phyloP scores from a whole-genome alignment of 2,888 invertebrate species.

The Schrankia costaestrigalis region DNA sequence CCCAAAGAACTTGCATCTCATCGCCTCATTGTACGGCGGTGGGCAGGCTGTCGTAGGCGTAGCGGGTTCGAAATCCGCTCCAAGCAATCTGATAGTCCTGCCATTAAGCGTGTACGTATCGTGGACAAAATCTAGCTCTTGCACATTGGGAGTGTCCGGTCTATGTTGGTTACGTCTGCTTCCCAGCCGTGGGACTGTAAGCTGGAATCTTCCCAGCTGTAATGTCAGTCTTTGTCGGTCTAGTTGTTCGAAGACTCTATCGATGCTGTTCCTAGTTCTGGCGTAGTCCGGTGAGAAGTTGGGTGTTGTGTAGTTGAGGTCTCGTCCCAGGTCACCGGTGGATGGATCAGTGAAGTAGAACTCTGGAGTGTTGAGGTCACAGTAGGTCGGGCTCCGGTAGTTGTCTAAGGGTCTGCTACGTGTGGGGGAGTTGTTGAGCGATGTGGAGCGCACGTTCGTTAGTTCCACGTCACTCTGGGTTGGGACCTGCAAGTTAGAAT shows the following conservation, averaged over 20 bases:
- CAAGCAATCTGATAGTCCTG: constrained; percentile 63
- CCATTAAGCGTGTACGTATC: constrained; percentile 74
- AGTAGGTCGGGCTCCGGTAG: constrained; percentile 57
- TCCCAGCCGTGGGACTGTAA: constrained; percentile 56
- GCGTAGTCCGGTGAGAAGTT: constrained; percentile 52
- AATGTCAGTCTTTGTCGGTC: constrained; percentile 52
- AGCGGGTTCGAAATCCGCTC: constrained; percentile 61
- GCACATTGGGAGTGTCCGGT: constrained; percentile 67
- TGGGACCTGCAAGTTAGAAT: constrained; percentile 49
- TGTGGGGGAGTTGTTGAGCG: constrained; percentile 43
- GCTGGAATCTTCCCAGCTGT: constrained; percentile 64
- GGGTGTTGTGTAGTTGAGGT: constrained; percentile 54
- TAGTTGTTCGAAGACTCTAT: constrained; percentile 49
- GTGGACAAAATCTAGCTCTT: constrained; percentile 58
- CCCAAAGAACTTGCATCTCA: constrained; percentile 63
- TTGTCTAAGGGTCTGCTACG: constrained; percentile 29
- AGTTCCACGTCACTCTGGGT: constrained; percentile 64
- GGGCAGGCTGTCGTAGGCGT: constrained; percentile 43
- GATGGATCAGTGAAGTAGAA: constrained; percentile 49
- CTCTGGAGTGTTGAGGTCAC: constrained; percentile 43
- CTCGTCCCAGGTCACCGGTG: constrained; percentile 37
- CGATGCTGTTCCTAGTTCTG: constrained; percentile 43
- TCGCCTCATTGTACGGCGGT: constrained; percentile 66
- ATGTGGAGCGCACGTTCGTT: constrained; percentile 45
- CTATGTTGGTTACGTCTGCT: constrained; percentile 41